phyloP scores from a whole-genome alignment of 92 coral and sea anemone species.

The Heliopora coerulea region DNA sequence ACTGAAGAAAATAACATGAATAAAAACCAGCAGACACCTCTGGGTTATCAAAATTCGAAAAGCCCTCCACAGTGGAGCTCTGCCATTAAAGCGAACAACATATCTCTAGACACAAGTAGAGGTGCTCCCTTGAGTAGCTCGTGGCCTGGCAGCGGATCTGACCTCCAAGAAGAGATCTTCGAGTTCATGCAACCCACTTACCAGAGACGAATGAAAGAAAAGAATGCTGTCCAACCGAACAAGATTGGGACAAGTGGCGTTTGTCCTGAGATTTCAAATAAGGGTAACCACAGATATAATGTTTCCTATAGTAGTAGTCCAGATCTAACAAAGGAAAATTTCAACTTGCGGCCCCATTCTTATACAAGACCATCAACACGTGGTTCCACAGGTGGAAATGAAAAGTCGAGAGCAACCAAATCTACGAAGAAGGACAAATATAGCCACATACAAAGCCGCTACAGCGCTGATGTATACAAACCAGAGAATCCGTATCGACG shows the following conservation, averaged over 20 bases:
- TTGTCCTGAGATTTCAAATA: background rate
- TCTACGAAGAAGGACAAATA: slow-evolving; percentile 14
- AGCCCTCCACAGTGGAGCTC: slow-evolving; percentile 1
- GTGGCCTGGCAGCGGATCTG: background rate
- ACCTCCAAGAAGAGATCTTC: background rate
- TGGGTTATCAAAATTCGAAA: background rate
- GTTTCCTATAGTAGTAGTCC: background rate
- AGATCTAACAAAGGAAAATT: background rate
- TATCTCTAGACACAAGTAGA: slow-evolving; percentile 3
- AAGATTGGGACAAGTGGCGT: background rate
- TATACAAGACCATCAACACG: slow-evolving; percentile 20
- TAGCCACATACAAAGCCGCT: slow-evolving; percentile 27
- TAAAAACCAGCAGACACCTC: background rate
- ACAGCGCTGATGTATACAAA: background rate
- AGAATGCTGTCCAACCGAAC: too few relatives aligned
- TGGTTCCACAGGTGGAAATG: too few relatives aligned
- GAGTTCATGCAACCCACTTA: slow-evolving; percentile 28
- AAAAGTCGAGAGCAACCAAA: too few relatives aligned
- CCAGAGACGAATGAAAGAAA: background rate
- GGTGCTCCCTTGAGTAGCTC: background rate
- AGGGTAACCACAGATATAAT: background rate
- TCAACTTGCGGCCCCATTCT: background rate
- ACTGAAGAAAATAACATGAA: background rate
- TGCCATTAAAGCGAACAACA: slow-evolving; percentile 8
- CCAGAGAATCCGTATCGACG: background rate